phyloP scores from a whole-genome alignment of 2,888 invertebrate genomes.

The Notocelia uddmanniana region DNA sequence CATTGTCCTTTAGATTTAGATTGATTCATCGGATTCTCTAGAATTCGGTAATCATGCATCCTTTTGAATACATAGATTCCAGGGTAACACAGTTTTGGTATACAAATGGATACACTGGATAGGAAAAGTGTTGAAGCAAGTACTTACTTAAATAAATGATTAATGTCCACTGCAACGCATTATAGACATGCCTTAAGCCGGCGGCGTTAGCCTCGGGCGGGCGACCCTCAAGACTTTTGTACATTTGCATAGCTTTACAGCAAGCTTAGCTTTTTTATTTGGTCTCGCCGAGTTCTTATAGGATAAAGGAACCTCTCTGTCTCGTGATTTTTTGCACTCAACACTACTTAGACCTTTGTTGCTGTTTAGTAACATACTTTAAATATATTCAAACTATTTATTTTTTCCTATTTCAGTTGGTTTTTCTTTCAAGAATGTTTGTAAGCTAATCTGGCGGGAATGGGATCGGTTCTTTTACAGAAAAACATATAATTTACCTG shows the following conservation, averaged over 20 bases:
- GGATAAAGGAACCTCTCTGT: conserved; percentile 69
- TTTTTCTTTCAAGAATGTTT: background rate
- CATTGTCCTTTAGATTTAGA: no score
- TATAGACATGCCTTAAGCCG: conserved; percentile 18
- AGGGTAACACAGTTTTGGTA: no score
- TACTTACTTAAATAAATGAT: conserved; percentile 1
- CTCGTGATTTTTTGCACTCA: conserved; percentile 49
- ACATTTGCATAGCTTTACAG: conserved; percentile 83
- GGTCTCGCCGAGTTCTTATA: conserved; percentile 60
- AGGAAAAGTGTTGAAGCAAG: no score
- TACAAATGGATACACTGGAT: no score
- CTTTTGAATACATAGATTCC: no score
- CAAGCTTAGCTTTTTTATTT: conserved; percentile 72
- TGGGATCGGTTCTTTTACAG: no score
- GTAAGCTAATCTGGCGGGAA: no score
- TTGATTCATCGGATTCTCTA: no score
- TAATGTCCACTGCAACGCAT: background rate
- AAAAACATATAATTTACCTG: no score
- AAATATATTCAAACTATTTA: background rate
- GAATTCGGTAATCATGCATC: no score
- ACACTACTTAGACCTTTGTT: conserved; percentile 21
- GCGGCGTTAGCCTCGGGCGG: conserved; percentile 50
- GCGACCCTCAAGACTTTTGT: conserved; percentile 80
- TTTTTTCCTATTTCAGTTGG: background rate
- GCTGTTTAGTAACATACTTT: background rate